Percentiles rank a stretch among this genome's conserved stretches.
Evolutionary conservation across 2,797 vertebrate genomes (phyloP).

Genomic region (Mormyrops attenuatus): DNA sequence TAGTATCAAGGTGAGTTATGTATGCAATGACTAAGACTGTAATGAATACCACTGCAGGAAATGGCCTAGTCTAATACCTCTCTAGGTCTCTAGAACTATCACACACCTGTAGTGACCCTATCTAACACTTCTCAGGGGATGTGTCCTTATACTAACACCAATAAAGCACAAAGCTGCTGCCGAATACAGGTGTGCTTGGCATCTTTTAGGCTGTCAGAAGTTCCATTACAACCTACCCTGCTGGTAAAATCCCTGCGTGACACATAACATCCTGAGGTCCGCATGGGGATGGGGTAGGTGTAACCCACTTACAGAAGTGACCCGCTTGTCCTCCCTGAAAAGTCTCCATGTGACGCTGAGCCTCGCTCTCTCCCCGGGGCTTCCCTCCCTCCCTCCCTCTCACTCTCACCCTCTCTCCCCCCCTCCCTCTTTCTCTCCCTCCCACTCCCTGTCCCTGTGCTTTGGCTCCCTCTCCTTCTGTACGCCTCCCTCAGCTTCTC

Average conservation of each 20-base stretch:
- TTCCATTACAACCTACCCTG: neutral
- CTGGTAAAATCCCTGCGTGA: neutral
- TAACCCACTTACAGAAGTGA: neutral
- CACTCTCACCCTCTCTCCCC: neutral
- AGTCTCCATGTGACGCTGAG: neutral
- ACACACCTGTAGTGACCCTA: neutral
- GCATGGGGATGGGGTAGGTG: neutral
- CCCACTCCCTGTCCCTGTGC: neutral
- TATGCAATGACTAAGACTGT: neutral
- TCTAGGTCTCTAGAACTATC: neutral
- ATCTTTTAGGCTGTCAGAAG: neutral
- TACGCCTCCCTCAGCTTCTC: conserved; percentile 6
- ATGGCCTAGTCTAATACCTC: neutral
- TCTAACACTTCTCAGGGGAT: neutral
- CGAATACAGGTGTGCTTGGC: neutral
- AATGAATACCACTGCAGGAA: neutral
- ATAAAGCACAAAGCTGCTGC: neutral
- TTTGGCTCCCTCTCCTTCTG: neutral
- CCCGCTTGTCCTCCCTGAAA: neutral
- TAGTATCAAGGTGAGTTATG: neutral
- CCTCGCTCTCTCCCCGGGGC: neutral
- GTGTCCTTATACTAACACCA: neutral
- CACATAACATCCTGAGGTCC: neutral
- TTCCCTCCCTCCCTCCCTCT: neutral
- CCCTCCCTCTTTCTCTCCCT: neutral